These are phyloP conservation scores for Sphenodon punctatus DNA, from an alignment of 2,797 vertebrate genomes.

Conservation along the genomic window DNA sequence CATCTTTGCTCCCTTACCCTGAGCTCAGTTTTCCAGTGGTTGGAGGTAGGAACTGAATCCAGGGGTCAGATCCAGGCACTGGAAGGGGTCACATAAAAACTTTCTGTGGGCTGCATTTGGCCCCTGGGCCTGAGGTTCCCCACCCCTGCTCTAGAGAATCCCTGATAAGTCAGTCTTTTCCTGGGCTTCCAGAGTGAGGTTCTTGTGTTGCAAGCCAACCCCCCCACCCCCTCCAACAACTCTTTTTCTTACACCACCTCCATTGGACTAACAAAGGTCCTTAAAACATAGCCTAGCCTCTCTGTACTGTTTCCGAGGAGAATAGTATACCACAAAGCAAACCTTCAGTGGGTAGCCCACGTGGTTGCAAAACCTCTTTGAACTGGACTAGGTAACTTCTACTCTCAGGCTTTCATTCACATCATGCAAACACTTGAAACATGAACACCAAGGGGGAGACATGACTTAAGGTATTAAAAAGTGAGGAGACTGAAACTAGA, in stretches of 20 bases:
- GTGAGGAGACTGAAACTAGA: neutral
- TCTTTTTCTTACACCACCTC: neutral
- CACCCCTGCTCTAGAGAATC: no score
- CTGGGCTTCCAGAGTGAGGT: neutral
- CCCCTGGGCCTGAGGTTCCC: no score
- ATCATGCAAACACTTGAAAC: neutral
- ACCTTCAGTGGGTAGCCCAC: neutral
- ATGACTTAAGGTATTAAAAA: neutral
- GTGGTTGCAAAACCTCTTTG: neutral
- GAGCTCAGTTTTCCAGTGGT: no score
- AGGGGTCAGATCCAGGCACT: no score
- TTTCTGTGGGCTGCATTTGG: no score
- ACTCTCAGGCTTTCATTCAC: neutral
- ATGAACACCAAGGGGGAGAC: neutral
- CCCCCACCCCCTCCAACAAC: no score
- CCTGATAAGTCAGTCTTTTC: neutral
- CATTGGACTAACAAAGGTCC: neutral
- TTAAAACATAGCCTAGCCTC: neutral
- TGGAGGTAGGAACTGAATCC: no score
- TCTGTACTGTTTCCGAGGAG: neutral
- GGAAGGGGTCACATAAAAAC: no score
- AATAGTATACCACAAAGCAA: neutral
- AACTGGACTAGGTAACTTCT: neutral
- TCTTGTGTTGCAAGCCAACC: neutral
- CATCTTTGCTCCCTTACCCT: no score